Evolutionary conservation across 2,888 invertebrate species (phyloP).

Genomic region (Campoplex capitator): DNA sequence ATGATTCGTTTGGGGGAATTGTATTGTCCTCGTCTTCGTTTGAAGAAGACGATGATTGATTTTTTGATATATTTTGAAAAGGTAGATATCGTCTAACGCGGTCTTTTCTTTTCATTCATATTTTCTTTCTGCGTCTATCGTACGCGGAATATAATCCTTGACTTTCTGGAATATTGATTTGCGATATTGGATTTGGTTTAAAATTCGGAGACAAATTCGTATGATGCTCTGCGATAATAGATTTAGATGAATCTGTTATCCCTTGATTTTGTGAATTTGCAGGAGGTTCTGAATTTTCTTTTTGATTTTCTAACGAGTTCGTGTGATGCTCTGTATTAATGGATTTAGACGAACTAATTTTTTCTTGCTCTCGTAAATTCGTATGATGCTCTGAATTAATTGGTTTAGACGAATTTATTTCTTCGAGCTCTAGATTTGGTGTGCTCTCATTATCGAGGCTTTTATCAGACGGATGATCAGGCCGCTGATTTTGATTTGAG

Average conservation of each 20-base stretch:
- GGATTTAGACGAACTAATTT: background rate
- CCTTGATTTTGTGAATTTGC: background rate
- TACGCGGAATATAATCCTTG: background rate
- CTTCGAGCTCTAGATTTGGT: background rate
- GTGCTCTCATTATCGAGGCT: background rate
- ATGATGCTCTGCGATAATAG: background rate
- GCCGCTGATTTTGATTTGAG: background rate
- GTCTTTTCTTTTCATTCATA: background rate
- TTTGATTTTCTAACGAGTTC: background rate
- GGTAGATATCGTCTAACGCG: background rate
- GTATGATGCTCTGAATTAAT: background rate
- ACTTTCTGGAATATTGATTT: background rate
- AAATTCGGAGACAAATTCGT: background rate
- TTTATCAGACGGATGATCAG: background rate
- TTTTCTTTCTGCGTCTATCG: background rate
- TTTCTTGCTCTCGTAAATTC: background rate
- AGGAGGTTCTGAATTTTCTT: background rate
- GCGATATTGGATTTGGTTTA: background rate
- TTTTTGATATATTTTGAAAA: background rate
- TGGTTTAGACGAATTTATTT: background rate
- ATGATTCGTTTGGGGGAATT: too few species aligned
- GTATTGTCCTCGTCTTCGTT: background rate
- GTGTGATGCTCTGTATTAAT: background rate
- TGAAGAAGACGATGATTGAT: background rate
- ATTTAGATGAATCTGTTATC: too few species aligned